Evolutionary conservation across 2,888 invertebrate species (phyloP).

Genomic region (Trissolcus brochymenae): DNA sequence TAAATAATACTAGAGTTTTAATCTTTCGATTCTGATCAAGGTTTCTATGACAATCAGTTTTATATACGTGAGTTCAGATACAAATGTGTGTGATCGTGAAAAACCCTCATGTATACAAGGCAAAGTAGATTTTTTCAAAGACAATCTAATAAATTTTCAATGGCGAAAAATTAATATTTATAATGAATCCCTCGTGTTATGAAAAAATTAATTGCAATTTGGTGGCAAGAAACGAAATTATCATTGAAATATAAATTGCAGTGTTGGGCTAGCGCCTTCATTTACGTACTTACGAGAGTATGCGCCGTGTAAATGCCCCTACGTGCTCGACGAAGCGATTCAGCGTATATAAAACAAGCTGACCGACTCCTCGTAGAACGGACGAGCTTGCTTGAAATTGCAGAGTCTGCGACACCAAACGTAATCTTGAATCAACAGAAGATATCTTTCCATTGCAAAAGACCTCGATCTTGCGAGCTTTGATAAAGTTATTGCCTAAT

Average conservation of each 20-base stretch:
- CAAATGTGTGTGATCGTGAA: not conserved
- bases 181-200: constrained; percentile 4
- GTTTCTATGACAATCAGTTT: not conserved
- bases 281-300: constrained; percentile 64
- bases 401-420: constrained; percentile 67
- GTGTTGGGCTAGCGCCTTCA: constrained; percentile 42
- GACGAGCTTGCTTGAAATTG: constrained; percentile 69
- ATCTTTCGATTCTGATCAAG: not conserved
- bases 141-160: constrained; percentile 1
- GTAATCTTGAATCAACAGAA: constrained; percentile 71
- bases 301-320: constrained; percentile 71
- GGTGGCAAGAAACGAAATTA: constrained; percentile 17
- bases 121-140: not conserved
- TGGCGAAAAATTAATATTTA: constrained; percentile 8
- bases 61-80: not conserved
- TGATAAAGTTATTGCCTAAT: constrained; percentile 51
- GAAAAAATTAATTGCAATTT: constrained; percentile 25
- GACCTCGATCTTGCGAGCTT: constrained; percentile 37
- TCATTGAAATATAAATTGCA: constrained; percentile 49
- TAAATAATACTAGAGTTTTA: constrained; percentile 20
- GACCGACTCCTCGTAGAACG: constrained; percentile 66
- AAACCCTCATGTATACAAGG: too few relatives aligned
- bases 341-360: constrained; percentile 75
- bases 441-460: constrained; percentile 47
- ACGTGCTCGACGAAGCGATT: constrained; percentile 72